A percentile compares a stretch with the other conserved stretches of the same genome.
Evolutionary conservation across 1,140 invertebrate genomes (phyloP).

Genomic region (Aricia agestis): DNA sequence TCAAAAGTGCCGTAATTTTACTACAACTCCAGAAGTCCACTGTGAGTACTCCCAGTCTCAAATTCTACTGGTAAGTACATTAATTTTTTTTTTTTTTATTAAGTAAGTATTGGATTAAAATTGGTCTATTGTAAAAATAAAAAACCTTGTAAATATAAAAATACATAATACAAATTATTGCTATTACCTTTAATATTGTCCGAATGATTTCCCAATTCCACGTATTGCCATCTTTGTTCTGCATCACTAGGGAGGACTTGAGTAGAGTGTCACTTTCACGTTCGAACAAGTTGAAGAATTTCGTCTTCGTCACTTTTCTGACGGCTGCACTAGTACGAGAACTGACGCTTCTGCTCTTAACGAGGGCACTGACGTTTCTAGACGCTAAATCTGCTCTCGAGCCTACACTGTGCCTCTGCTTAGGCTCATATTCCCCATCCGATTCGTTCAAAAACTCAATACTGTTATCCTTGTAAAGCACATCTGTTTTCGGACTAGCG

Average conservation of each 20-base stretch:
- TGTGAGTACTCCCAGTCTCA: too few species aligned
- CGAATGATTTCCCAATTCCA: conserved; percentile 93
- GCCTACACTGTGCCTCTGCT: conserved; percentile 65
- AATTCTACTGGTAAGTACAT: too few species aligned
- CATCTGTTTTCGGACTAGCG: conserved; percentile 42
- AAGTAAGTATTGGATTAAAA: too few species aligned
- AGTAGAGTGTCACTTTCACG: conserved; percentile 81
- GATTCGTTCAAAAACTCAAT: conserved; percentile 65
- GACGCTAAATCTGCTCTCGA: conserved; percentile 56
- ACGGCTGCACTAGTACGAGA: conserved; percentile 64
- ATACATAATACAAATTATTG: too few species aligned
- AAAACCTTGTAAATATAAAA: too few species aligned
- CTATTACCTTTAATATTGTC: conserved; percentile 84
- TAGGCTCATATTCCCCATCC: conserved; percentile 61
- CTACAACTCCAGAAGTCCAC: too few species aligned
- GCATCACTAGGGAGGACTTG: conserved; percentile 85
- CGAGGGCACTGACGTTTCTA: conserved; percentile 63
- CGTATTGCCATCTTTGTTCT: conserved; percentile 81
- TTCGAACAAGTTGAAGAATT: conserved; percentile 72
- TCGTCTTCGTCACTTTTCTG: conserved; percentile 63
- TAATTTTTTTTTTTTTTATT: too few species aligned
- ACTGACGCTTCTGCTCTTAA: conserved; percentile 73
- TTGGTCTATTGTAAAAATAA: too few species aligned
- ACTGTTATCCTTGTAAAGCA: conserved; percentile 48
- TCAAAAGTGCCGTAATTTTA: too few species aligned